Conservation (phyloP, 2,888 invertebrate genomes). For the Merodon equestris region DNA sequence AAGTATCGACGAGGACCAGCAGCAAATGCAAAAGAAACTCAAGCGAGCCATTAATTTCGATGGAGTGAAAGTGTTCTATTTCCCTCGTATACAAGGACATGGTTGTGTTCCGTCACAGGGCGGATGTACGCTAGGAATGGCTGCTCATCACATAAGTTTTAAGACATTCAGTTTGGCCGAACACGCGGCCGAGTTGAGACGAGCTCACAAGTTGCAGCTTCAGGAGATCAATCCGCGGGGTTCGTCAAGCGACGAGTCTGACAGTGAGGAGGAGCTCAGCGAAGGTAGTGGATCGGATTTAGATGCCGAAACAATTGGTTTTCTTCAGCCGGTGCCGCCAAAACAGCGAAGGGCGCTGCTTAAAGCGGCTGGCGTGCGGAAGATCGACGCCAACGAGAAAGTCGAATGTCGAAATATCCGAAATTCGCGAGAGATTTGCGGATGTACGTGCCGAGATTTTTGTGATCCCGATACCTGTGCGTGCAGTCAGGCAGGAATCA, state of each 20-base stretch:
- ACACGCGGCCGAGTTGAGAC: slow-evolving; percentile 92
- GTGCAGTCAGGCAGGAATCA: slow-evolving; percentile 96
- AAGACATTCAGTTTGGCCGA: slow-evolving; percentile 91
- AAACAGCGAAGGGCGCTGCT: slow-evolving; percentile 92
- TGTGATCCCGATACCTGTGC: slow-evolving; percentile 98
- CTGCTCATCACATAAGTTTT: slow-evolving; percentile 84
- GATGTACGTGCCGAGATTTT: slow-evolving; percentile 93
- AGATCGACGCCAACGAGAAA: slow-evolving; percentile 95
- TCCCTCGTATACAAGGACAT: slow-evolving; percentile 94
- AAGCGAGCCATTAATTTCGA: slow-evolving; percentile 93
- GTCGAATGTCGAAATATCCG: slow-evolving; percentile 96
- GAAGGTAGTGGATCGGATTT: slow-evolving; percentile 90
- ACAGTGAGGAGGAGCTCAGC: slow-evolving; percentile 90
- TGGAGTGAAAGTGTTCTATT: slow-evolving; percentile 96
- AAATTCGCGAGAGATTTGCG: slow-evolving; percentile 94
- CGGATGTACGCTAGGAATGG: slow-evolving; percentile 96
- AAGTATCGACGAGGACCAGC: slow-evolving; percentile 76
- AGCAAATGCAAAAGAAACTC: slow-evolving; percentile 81
- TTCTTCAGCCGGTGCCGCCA: slow-evolving; percentile 94
- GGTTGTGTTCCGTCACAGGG: slow-evolving; percentile 95
- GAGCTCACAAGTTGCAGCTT: slow-evolving; percentile 90
- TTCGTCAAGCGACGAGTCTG: slow-evolving; percentile 89
- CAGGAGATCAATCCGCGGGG: slow-evolving; percentile 79
- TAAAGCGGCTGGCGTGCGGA: slow-evolving; percentile 94
- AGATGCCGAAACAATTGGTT: slow-evolving; percentile 93